Percentiles rank a stretch among this genome's conserved stretches.
phyloP scores from a whole-genome alignment of 2,888 invertebrate genomes.

The Oxystoma pomonae region DNA sequence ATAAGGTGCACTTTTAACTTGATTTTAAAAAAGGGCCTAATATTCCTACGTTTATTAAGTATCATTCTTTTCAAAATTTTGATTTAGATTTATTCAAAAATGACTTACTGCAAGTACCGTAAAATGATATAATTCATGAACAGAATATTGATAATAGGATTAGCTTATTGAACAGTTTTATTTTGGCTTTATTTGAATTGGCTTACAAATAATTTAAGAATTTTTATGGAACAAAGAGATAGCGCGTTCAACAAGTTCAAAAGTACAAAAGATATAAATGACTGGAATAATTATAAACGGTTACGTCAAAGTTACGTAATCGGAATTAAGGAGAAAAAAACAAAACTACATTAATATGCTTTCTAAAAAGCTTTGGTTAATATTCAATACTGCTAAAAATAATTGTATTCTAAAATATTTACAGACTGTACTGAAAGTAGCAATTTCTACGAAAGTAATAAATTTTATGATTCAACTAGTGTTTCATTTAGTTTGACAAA shows the following conservation, averaged over 20 bases:
- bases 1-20: too few species aligned
- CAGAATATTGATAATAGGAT: too few species aligned
- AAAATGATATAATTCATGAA: too few species aligned
- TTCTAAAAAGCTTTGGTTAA: neutral
- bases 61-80: too few species aligned
- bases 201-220: neutral
- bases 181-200: too few species aligned
- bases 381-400: slow-evolving; percentile 1
- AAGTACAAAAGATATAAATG: neutral
- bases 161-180: too few species aligned
- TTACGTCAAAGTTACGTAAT: neutral
- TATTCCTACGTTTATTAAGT: too few species aligned
- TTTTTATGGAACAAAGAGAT: neutral
- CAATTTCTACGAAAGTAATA: too few species aligned
- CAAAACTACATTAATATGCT: neutral
- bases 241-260: neutral
- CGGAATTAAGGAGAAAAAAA: neutral
- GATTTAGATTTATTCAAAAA: too few species aligned
- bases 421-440: too few species aligned
- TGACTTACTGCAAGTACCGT: too few species aligned
- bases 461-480: neutral
- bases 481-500: neutral
- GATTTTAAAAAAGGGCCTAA: too few species aligned
- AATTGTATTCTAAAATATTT: neutral
- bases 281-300: neutral